Base-by-base conservation (phyloP, 2,797 vertebrate genomes). In the Mus spretus region DNA sequence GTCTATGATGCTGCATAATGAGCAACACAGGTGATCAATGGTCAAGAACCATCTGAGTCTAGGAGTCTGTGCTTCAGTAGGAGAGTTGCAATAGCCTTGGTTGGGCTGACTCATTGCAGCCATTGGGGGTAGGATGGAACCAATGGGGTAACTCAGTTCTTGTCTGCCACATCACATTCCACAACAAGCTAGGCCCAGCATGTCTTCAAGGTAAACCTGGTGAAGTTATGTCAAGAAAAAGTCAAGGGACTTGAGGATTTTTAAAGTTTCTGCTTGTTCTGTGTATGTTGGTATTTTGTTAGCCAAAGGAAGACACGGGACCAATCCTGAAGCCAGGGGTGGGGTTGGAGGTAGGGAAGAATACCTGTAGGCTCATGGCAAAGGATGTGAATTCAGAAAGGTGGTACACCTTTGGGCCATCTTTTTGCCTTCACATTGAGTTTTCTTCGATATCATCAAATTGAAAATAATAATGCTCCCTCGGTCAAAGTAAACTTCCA, bases 251-350 rank as follows among this genome's bases (percentile, higher is more conserved):
- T 83, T 61, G 47, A 65, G 26, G n/a, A 12, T 84, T 86, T 87
- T 96, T 22, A 2, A 77, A 72, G 31, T 67, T 80, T 91, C n/a
- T 91, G 53, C 77, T 70, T 91, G n/a, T n/a, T 92, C 95, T 93
- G 57, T 67, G 47, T 91, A 89, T 94, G 65, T 5, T 90, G 74
- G 85, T 82, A 67, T 31, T 10, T 90, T 74, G 28, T 57, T 93
- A 61, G 61, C 37, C 83, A 59, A 90, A 90, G 67, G 57, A 91
- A 95, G 61, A 83, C 37, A 31, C 5, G 24, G 67, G 24, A 65
- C 70, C 34, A 83, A 53, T 53, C 14, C 34, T 77, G 19, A 83
- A 89, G n/a, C 11, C 50, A 31, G 47, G 47, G 26, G 57, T 53
- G 2, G 17, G 20, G 65, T 15, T 86, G 63, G 12, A 14, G 44